These are phyloP conservation scores for Lerista edwardsae DNA, from an alignment of 2,797 vertebrate genomes.

Conservation along the genomic window DNA sequence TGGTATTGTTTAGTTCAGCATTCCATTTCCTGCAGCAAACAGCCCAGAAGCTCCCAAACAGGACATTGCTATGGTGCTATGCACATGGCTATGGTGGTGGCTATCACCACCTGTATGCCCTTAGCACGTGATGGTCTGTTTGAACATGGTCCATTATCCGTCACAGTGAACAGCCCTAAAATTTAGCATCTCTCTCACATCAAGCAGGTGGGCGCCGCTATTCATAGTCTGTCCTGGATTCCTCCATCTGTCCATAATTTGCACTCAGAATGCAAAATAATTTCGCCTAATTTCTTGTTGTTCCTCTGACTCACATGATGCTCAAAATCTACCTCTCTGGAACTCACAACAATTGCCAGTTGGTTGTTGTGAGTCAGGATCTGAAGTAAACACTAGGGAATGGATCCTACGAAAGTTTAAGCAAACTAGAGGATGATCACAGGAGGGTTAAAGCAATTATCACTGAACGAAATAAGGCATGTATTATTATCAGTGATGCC, in stretches of 20 bases:
- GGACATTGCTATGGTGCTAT: too few relatives aligned
- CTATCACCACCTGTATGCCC: neutral
- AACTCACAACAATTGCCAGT: neutral
- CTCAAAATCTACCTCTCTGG: neutral
- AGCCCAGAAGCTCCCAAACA: neutral
- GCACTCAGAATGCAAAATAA: neutral
- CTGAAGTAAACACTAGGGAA: conserved; percentile 7
- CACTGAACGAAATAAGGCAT: neutral
- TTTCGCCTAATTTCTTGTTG: neutral
- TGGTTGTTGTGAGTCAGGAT: neutral
- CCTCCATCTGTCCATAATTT: neutral
- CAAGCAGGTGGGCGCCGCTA: neutral
- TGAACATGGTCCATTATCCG: neutral
- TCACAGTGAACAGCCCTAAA: neutral
- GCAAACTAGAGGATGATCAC: conserved; percentile 3
- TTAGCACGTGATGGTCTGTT: neutral
- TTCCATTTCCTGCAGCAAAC: neutral
- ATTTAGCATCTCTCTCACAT: conserved; percentile 10
- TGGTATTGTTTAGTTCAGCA: neutral
- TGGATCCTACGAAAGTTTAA: neutral
- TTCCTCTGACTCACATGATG: neutral
- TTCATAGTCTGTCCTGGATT: neutral
- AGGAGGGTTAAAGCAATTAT: neutral
- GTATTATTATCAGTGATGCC: too few relatives aligned
- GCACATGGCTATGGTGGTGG: neutral